phyloP scores from a whole-genome alignment of 2,888 invertebrate genomes.

The Euzophera pinguis region DNA sequence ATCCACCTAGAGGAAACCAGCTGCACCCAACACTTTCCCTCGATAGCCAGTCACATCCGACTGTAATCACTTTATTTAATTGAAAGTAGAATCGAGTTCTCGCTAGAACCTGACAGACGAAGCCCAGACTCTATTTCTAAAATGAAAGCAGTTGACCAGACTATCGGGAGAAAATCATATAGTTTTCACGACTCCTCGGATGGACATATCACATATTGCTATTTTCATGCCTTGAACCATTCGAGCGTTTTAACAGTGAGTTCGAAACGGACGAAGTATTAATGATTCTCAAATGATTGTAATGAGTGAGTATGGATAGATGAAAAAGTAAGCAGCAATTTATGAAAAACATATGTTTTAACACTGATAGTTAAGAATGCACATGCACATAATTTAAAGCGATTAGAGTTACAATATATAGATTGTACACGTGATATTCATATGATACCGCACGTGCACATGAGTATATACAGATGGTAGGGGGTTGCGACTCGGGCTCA shows the following conservation, averaged over 20 bases:
- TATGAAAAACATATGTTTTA: constrained; percentile 14
- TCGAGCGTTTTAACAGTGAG: not conserved
- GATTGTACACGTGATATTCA: constrained; percentile 21
- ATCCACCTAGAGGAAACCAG: constrained; percentile 48
- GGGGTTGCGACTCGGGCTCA: constrained; percentile 42
- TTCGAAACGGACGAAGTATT: not conserved
- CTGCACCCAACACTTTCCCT: constrained; percentile 69
- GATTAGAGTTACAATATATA: constrained; percentile 16
- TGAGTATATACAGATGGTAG: constrained; percentile 37
- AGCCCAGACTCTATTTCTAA: constrained; percentile 46
- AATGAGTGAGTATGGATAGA: constrained; percentile 11
- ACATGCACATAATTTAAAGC: constrained; percentile 12
- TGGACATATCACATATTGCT: constrained; percentile 18
- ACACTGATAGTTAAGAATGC: constrained; percentile 1
- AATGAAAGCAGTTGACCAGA: constrained; percentile 48
- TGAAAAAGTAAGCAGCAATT: constrained; percentile 16
- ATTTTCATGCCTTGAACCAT: constrained; percentile 17
- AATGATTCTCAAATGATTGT: constrained; percentile 5
- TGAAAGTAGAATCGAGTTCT: constrained; percentile 39
- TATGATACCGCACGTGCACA: constrained; percentile 45
- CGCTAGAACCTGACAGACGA: constrained; percentile 39
- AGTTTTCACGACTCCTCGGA: constrained; percentile 25
- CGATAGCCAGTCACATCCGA: constrained; percentile 50
- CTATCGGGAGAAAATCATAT: constrained; percentile 31
- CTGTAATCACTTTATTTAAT: constrained; percentile 41